Conservation (phyloP, 2,113 vertebrate species). For the Aleadryas rufinucha region DNA sequence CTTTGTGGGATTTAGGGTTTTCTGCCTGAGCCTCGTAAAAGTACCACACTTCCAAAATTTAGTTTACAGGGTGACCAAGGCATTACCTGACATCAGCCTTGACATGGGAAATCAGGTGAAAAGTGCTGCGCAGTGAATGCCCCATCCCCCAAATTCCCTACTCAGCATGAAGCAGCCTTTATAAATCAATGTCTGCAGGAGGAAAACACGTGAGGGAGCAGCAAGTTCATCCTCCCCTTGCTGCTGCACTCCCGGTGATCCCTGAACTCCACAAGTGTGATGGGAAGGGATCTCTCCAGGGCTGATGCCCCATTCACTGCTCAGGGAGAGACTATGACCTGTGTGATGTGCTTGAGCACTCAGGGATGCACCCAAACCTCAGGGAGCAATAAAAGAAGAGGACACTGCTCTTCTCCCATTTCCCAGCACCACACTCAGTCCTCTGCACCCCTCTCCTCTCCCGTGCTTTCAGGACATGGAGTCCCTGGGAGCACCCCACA, state of each 20-base stretch:
- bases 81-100: not conserved
- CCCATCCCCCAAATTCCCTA: not conserved
- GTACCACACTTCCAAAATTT: not conserved
- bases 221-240: not conserved
- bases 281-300: not conserved
- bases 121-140: not conserved
- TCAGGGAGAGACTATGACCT: not conserved
- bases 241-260: not conserved
- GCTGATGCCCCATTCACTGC: not conserved
- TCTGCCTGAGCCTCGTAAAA: not conserved
- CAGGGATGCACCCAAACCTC: not conserved
- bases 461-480: not conserved
- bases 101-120: not conserved
- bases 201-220: not conserved
- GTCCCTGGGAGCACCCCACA: not conserved
- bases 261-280: not conserved
- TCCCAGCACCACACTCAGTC: fast-evolving
- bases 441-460: not conserved
- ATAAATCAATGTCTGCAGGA: slow-evolving; percentile 16
- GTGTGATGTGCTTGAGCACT: not conserved
- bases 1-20: not conserved
- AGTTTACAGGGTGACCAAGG: not conserved
- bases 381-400: not conserved
- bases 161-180: not conserved
- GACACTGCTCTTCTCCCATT: not conserved